These are phyloP conservation scores for Drosophila lowei DNA, from an alignment of 1,140 invertebrate genomes.

Conservation along the genomic window DNA sequence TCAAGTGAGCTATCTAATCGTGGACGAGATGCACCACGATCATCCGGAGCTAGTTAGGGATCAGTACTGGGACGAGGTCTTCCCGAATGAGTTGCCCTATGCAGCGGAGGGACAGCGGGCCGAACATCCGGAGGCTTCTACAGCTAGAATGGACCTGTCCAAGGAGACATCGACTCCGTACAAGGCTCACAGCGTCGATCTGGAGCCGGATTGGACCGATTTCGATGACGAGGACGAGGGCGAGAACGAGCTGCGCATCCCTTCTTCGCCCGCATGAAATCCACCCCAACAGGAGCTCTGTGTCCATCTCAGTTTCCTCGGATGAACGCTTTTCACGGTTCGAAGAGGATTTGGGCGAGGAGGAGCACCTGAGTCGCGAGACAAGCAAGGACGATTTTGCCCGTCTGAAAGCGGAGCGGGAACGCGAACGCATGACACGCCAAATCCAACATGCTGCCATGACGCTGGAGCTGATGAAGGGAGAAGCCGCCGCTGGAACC, in stretches of 20 bases:
- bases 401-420: conserved; percentile 42
- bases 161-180: conserved; percentile 17
- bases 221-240: conserved; percentile 41
- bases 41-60: conserved; percentile 93
- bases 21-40: conserved; percentile 96
- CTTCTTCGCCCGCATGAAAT: conserved; percentile 48
- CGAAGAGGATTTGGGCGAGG: conserved; percentile 11
- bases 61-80: conserved; percentile 95
- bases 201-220: conserved; percentile 41
- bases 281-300: conserved; percentile 33
- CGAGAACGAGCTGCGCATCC: conserved; percentile 45
- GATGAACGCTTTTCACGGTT: background rate
- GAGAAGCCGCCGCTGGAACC: no score
- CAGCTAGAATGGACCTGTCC: conserved; percentile 51
- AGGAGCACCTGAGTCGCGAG: background rate
- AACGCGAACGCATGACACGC: conserved; percentile 48
- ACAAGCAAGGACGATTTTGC: conserved; percentile 63
- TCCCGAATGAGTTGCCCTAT: conserved; percentile 90
- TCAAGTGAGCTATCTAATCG: conserved; percentile 94
- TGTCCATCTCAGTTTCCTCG: conserved; percentile 20
- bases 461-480: conserved; percentile 63
- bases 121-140: conserved; percentile 62
- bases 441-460: conserved; percentile 58
- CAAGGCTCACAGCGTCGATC: background rate
- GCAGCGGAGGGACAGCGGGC: conserved; percentile 54